These are phyloP conservation scores for Luffia ferchaultella DNA, from an alignment of 2,888 invertebrate genomes.

Conservation along the genomic window DNA sequence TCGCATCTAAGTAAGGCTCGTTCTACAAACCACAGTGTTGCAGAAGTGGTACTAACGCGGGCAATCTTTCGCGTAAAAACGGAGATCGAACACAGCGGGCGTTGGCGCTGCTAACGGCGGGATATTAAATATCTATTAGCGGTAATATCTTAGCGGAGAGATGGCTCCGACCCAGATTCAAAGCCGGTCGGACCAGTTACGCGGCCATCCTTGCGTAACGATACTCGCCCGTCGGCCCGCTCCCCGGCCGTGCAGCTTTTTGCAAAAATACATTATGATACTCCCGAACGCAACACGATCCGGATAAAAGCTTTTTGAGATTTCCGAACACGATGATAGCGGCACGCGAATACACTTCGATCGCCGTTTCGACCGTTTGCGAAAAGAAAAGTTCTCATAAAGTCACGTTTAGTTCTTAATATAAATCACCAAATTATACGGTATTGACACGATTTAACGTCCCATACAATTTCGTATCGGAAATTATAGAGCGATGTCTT, in stretches of 20 bases:
- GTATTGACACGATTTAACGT: slow-evolving; percentile 32
- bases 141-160: slow-evolving; percentile 52
- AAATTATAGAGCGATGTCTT: slow-evolving; percentile 47
- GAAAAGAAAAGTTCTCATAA: slow-evolving; percentile 37
- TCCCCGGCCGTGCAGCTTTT: slow-evolving; percentile 15
- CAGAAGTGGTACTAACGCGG: slow-evolving; percentile 15
- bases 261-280: slow-evolving; percentile 42
- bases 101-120: no score
- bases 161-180: slow-evolving; percentile 59
- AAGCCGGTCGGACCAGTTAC: slow-evolving; percentile 59
- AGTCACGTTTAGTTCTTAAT: slow-evolving; percentile 33
- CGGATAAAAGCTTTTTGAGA: slow-evolving; percentile 52
- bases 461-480: slow-evolving; percentile 49
- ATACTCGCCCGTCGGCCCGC: slow-evolving; percentile 17
- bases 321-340: slow-evolving; percentile 25
- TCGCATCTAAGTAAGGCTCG: slow-evolving; percentile 5
- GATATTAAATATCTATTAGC: slow-evolving; percentile 27
- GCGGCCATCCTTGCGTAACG: slow-evolving; percentile 56
- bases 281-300: slow-evolving; percentile 43
- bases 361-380: slow-evolving; percentile 47
- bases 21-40: slow-evolving; percentile 13
- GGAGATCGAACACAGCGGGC: slow-evolving; percentile 18
- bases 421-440: slow-evolving; percentile 53
- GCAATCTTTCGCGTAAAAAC: slow-evolving; percentile 21
- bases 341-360: slow-evolving; percentile 22